These are phyloP conservation scores for Exocentrus adspersus DNA, from an alignment of 2,888 invertebrate species.

Conservation along the genomic window DNA sequence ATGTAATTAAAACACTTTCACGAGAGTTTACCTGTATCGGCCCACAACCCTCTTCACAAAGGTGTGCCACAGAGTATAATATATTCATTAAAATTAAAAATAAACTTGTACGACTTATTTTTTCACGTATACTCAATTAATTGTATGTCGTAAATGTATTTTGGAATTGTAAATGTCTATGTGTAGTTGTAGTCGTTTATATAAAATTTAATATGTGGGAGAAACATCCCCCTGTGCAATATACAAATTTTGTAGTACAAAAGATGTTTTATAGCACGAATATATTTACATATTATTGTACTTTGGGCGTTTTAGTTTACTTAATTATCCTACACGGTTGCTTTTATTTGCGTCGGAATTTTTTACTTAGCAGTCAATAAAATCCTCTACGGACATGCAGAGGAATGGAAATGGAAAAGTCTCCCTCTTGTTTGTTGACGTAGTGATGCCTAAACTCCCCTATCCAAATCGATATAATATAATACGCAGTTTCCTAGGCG, in stretches of 20 bases:
- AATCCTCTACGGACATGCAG: no score
- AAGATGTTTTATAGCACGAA: not conserved
- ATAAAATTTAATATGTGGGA: conserved; percentile 1
- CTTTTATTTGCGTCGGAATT: not conserved
- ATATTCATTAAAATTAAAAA: not conserved
- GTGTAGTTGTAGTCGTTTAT: conserved; percentile 6
- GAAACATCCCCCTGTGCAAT: conserved; percentile 17
- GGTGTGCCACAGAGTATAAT: conserved; percentile 6
- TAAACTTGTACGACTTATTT: not conserved
- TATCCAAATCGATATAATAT: no score
- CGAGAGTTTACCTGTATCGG: not conserved
- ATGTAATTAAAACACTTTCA: not conserved
- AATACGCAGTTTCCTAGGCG: no score
- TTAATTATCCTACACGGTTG: not conserved
- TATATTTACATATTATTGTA: not conserved
- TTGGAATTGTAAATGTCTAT: conserved; percentile 14
- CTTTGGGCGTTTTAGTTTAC: not conserved
- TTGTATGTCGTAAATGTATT: conserved; percentile 17
- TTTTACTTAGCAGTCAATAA: no score
- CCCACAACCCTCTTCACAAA: not conserved
- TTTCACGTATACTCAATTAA: conserved; percentile 1
- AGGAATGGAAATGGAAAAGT: no score
- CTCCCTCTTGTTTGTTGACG: no score
- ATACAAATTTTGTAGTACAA: conserved; percentile 19
- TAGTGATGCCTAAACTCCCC: no score